Conservation (phyloP, 2,113 vertebrate species). For the Zosterops borbonicus region DNA sequence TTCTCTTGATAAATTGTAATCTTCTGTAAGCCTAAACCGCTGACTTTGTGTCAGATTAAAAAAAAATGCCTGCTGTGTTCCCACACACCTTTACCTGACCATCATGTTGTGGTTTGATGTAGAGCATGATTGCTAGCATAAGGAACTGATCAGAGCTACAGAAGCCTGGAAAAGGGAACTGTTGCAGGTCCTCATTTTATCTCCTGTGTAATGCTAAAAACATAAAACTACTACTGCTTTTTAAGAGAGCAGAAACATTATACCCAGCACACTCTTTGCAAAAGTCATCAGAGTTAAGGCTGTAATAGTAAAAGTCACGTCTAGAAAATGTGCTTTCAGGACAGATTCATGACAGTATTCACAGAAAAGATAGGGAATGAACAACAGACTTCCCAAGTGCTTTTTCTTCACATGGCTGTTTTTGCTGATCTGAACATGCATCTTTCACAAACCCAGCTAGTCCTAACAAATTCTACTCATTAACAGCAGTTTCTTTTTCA, state of each 20-base stretch:
- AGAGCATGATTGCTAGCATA: neutral
- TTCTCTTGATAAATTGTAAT: slow-evolving; percentile 24
- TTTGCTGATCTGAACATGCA: neutral
- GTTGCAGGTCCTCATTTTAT: neutral
- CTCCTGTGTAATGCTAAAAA: neutral
- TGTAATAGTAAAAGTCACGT: neutral
- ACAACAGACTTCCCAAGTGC: neutral
- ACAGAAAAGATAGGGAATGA: neutral
- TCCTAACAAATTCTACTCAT: neutral
- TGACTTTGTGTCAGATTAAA: slow-evolving; percentile 7
- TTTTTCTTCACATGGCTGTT: neutral
- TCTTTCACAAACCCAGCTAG: neutral
- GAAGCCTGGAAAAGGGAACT: neutral
- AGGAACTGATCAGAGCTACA: neutral
- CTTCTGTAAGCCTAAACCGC: slow-evolving; percentile 33
- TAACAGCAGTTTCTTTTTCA: neutral
- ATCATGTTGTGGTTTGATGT: neutral
- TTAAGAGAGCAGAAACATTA: neutral
- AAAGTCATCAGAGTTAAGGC: neutral
- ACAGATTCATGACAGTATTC: neutral
- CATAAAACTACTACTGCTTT: neutral
- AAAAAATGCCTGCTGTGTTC: neutral
- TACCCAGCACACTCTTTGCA: neutral
- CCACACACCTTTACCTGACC: slow-evolving; percentile 5
- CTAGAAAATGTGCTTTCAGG: neutral